A percentile compares a stretch with the other conserved stretches of the same genome.
Evolutionary conservation across 2,113 vertebrate species (phyloP).

Genomic region (Salvelinus sp.): DNA sequence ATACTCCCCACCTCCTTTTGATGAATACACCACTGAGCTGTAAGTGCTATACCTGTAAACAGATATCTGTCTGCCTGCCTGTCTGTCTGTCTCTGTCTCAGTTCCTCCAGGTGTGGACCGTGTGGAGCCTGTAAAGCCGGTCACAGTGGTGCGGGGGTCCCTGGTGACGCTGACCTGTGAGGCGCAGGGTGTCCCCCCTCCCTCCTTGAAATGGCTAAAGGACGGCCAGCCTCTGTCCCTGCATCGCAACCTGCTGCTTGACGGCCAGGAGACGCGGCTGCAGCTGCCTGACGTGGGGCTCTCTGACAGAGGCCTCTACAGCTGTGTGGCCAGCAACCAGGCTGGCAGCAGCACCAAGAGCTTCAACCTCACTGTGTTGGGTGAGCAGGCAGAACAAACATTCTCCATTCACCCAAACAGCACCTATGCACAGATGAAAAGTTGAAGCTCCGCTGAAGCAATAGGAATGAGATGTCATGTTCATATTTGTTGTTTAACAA

Average conservation of each 20-base stretch:
- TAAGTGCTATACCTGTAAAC: background rate
- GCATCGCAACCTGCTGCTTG: slow-evolving; percentile 69
- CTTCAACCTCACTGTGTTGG: slow-evolving; percentile 84
- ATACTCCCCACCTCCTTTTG: background rate
- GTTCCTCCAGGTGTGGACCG: slow-evolving; percentile 81
- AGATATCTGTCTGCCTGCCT: background rate
- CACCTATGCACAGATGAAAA: background rate
- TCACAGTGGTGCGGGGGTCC: slow-evolving; percentile 78
- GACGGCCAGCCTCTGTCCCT: slow-evolving; percentile 75
- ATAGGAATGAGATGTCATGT: background rate
- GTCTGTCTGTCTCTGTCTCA: slow-evolving; percentile 39
- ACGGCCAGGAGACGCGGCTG: slow-evolving; percentile 72
- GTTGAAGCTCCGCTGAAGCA: background rate
- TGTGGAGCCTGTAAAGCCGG: slow-evolving; percentile 71
- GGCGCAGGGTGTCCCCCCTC: slow-evolving; percentile 81
- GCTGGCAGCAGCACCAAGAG: slow-evolving; percentile 83
- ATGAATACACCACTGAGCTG: background rate
- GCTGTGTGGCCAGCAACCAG: slow-evolving; percentile 83
- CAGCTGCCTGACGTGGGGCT: slow-evolving; percentile 69
- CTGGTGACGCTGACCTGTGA: slow-evolving; percentile 82
- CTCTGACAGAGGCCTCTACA: slow-evolving; percentile 78
- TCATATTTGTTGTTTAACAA: background rate
- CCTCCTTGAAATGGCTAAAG: slow-evolving; percentile 84
- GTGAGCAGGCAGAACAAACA: slow-evolving; percentile 62
- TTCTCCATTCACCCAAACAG: background rate